Evolutionary conservation across 2,888 invertebrate genomes (phyloP), one percentile per base, ranked within the genome.

Genomic region (Corbicula japonica): DNA sequence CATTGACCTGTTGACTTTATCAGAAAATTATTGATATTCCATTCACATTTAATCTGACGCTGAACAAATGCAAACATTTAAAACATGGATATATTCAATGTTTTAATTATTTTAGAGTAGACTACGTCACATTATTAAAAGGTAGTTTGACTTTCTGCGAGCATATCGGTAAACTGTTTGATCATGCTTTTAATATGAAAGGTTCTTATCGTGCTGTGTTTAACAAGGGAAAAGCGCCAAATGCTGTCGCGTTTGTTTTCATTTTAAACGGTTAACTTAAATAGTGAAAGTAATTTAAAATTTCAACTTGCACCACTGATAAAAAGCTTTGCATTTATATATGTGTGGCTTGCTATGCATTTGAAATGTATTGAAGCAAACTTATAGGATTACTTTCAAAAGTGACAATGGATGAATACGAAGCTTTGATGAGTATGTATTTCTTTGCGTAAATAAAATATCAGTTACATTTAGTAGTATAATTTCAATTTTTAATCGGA

Each of bases 321-420:
- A 38, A 12, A 4, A 35, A 38, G 41, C 18, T 60, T 23, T 15
- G 10, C n/a, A 35, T 2, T 32, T 23, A 60, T 15, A 60, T n/a
- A 5, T 60, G 10, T 35, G 26, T 21, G 38, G 38, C 32, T 35
- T 35, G 23, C 5, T 23, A 10, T 34, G 18, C 2, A 58, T 34
- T 34, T n/a, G 5, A 41, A 52, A 4, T n/a, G n/a, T n/a, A n/a
- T n/a, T n/a, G n/a, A n/a, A n/a, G n/a, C n/a, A n/a, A n/a, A n/a
- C n/a, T n/a, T n/a, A n/a, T n/a, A n/a, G n/a, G n/a, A n/a, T n/a
- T n/a, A n/a, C n/a, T n/a, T n/a, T n/a, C 15, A 44, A 34, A 41
- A 21, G n/a, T 30, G 10, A 65, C 23, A 38, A 83, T 83, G 83
- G 83, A 83, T 26, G 83, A 79, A 69, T 83, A 76, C 46, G 83